These are phyloP conservation scores for Carabus problematicus DNA, from an alignment of 2,888 invertebrate genomes.

Conservation along the genomic window DNA sequence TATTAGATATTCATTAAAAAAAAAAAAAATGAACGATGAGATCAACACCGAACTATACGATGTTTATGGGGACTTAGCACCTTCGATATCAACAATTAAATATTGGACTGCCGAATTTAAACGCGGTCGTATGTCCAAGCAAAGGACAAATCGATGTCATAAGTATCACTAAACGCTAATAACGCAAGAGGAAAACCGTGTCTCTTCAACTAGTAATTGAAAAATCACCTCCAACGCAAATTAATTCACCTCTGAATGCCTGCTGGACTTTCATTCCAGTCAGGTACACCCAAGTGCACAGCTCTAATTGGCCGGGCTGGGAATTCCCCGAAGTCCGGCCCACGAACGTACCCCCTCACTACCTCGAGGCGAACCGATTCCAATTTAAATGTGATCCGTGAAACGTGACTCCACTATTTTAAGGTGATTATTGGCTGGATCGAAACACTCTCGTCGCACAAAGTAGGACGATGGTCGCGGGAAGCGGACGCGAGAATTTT, in stretches of 20 bases:
- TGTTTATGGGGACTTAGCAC: no score
- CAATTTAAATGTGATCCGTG: conserved; percentile 40
- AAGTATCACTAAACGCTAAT: no score
- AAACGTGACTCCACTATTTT: conserved; percentile 42
- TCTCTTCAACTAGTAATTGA: no score
- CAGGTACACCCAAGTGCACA: conserved; percentile 25
- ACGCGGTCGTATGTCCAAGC: not conserved
- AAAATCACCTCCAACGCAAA: conserved; percentile 1
- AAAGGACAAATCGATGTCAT: not conserved
- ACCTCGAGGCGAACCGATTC: conserved; percentile 28
- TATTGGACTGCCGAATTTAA: not conserved
- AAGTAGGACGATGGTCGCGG: no score
- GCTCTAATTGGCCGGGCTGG: conserved; percentile 29
- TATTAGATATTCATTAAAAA: no score
- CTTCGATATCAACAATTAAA: no score
- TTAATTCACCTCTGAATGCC: not conserved
- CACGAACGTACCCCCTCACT: conserved; percentile 13
- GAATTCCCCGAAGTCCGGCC: conserved; percentile 26
- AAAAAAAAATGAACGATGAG: no score
- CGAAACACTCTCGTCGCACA: conserved; percentile 8
- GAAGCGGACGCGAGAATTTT: no score
- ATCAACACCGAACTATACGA: no score
- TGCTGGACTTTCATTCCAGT: not conserved
- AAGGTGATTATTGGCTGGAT: conserved; percentile 41
- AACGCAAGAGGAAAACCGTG: no score